Conservation (phyloP, 1,140 invertebrate species). For the Bombus polaris region DNA sequence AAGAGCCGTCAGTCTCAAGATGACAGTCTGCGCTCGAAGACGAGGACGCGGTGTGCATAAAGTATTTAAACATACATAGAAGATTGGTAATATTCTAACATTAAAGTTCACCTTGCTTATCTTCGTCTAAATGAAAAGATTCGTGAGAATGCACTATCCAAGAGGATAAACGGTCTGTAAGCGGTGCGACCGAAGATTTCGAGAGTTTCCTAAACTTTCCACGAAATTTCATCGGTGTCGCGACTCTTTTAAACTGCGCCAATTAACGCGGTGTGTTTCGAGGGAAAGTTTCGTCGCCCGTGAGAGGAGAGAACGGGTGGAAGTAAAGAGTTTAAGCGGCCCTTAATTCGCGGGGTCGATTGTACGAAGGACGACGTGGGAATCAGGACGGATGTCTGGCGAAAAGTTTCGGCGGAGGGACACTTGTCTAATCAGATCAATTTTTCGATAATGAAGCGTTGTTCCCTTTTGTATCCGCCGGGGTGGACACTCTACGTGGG, state of each 20-base stretch:
- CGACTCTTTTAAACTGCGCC: constrained; percentile 33
- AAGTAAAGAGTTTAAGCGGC: constrained; percentile 19
- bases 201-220: constrained; percentile 3
- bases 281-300: not conserved
- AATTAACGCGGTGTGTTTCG: constrained; percentile 44
- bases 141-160: not conserved
- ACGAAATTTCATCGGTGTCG: constrained; percentile 1
- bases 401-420: constrained; percentile 50
- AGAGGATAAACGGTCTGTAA: not conserved
- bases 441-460: constrained; percentile 79
- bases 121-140: not conserved
- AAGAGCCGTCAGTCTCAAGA: too few relatives aligned
- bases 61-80: not conserved
- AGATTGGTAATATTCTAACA: not conserved
- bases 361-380: constrained; percentile 48
- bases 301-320: not conserved
- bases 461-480: constrained; percentile 52
- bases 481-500: constrained; percentile 13
- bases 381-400: constrained; percentile 52
- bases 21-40: not conserved
- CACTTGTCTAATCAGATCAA: constrained; percentile 77
- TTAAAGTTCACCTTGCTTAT: not conserved
- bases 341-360: constrained; percentile 36
- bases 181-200: not conserved
- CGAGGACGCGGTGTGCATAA: not conserved